Evolutionary conservation across 2,797 vertebrate species (phyloP).

Genomic region (Bradypus variegatus): DNA sequence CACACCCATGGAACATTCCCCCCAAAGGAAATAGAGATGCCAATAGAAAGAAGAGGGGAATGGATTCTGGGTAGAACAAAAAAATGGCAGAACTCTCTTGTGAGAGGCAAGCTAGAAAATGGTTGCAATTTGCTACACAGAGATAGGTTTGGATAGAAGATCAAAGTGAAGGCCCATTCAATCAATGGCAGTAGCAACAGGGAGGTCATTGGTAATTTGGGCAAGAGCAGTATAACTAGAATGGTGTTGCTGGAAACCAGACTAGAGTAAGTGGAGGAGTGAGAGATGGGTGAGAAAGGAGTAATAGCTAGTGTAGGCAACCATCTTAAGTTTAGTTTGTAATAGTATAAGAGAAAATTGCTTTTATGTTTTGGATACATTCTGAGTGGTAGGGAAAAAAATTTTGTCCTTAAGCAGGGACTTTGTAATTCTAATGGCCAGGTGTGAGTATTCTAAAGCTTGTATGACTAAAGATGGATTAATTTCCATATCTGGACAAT

Average conservation of each 20-base stretch:
- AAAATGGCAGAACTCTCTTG: neutral
- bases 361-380: constrained; percentile 8
- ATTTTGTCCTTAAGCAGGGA: neutral
- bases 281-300: neutral
- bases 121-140: neutral
- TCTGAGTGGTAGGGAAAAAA: neutral
- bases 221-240: neutral
- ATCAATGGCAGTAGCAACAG: neutral
- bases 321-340: neutral
- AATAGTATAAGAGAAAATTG: neutral
- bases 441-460: neutral
- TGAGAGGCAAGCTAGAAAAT: neutral
- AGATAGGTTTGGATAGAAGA: neutral
- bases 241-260: neutral
- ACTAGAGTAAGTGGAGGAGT: neutral
- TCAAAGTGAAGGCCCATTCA: neutral
- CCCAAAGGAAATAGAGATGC: neutral
- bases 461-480: neutral
- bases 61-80: neutral
- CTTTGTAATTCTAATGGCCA: constrained; percentile 6
- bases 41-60: neutral
- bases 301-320: neutral
- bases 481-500: neutral
- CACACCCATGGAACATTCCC: neutral
- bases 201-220: neutral